phyloP scores from a whole-genome alignment of 2,797 vertebrate genomes.

The Ambastaia sidthimunki region DNA sequence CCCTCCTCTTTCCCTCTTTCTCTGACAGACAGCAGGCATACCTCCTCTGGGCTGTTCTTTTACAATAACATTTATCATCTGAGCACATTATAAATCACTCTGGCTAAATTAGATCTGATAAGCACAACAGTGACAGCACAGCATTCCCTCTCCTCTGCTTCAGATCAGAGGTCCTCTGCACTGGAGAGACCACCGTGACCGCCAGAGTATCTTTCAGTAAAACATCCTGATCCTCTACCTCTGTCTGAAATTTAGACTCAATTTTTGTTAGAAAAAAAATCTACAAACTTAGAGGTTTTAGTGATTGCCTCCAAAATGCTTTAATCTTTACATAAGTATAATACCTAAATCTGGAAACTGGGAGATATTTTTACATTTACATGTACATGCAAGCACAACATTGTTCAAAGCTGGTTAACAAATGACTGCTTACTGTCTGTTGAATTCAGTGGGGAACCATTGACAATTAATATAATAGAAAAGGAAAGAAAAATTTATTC shows the following conservation, averaged over 20 bases:
- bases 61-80: conserved; percentile 78
- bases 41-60: conserved; percentile 63
- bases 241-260: conserved; percentile 2
- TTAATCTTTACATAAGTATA: background rate
- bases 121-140: conserved; percentile 73
- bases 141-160: conserved; percentile 67
- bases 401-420: background rate
- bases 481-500: too few species aligned
- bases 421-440: background rate
- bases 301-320: background rate
- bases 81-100: conserved; percentile 82
- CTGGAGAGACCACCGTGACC: conserved; percentile 67
- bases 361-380: background rate
- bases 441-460: background rate
- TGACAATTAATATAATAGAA: too few species aligned
- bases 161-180: conserved; percentile 58
- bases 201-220: background rate
- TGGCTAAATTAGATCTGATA: conserved; percentile 77
- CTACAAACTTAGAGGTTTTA: background rate
- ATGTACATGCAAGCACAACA: background rate
- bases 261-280: background rate
- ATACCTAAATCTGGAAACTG: background rate
- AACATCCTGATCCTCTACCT: conserved; percentile 7
- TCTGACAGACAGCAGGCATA: conserved; percentile 64
- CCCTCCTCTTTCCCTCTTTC: conserved; percentile 17